Percentiles rank a stretch among this genome's conserved stretches.
Evolutionary conservation across 2,888 invertebrate species (phyloP).

Genomic region (Tipula unca): DNA sequence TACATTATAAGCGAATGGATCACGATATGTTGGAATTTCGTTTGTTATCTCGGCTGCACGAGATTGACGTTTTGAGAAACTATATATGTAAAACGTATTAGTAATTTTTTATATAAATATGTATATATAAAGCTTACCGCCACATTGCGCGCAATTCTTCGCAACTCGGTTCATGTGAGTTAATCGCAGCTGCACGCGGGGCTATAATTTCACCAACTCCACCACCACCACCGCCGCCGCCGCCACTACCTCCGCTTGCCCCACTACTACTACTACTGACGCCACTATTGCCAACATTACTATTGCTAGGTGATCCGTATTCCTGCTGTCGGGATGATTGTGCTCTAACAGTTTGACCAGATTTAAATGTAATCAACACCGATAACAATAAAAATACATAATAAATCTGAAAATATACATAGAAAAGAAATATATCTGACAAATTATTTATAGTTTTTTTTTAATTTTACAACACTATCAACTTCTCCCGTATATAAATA

Average conservation of each 20-base stretch:
- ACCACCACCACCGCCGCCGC: not conserved
- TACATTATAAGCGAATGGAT: conserved; percentile 72
- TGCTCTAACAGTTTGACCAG: conserved; percentile 9
- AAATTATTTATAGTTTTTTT: not conserved
- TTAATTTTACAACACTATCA: not conserved
- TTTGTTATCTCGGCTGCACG: conserved; percentile 80
- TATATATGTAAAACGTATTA: conserved; percentile 23
- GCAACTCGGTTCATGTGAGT: conserved; percentile 63
- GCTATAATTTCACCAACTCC: conserved; percentile 34
- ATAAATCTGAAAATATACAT: conserved; percentile 8
- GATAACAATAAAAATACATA: conserved; percentile 2
- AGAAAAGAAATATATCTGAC: not conserved
- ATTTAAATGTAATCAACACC: conserved; percentile 9
- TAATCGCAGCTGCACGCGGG: conserved; percentile 35
- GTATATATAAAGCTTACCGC: conserved; percentile 47
- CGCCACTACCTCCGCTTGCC: conserved; percentile 22
- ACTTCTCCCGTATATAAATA: not conserved
- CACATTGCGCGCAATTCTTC: conserved; percentile 86
- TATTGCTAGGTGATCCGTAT: conserved; percentile 24
- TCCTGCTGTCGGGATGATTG: not conserved
- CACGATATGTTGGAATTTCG: conserved; percentile 73
- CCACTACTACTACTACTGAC: conserved; percentile 14
- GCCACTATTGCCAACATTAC: not conserved
- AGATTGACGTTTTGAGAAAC: conserved; percentile 78
- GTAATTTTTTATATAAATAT: not conserved